phyloP scores from a whole-genome alignment of 2,113 vertebrate species.

The Pontoporia blainvillei region DNA sequence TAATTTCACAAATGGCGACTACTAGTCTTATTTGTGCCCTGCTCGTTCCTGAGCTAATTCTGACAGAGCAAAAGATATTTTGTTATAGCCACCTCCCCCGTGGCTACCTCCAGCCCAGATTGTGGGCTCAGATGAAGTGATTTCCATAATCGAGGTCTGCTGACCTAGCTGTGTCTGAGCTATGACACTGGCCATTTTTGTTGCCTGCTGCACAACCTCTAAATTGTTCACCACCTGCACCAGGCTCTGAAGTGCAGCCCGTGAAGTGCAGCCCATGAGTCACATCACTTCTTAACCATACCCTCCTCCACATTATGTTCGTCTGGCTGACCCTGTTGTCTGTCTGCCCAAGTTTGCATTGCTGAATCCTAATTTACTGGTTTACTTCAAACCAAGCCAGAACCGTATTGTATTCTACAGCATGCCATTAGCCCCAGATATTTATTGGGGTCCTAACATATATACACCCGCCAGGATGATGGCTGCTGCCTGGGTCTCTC shows the following conservation, averaged over 20 bases:
- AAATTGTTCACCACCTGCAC: background rate
- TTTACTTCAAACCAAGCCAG: background rate
- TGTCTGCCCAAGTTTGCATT: background rate
- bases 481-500: background rate
- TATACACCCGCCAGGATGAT: background rate
- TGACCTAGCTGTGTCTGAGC: background rate
- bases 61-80: background rate
- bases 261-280: accelerated
- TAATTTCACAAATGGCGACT: background rate
- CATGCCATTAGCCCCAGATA: background rate
- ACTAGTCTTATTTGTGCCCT: background rate
- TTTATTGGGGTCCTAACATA: background rate
- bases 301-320: accelerated
- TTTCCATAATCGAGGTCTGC: background rate
- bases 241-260: background rate
- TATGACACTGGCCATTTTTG: background rate
- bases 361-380: background rate
- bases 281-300: accelerated
- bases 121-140: background rate
- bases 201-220: background rate
- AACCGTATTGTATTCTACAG: background rate
- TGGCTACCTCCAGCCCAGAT: no score
- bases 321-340: background rate
- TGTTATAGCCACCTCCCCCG: background rate
- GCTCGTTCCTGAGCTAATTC: background rate